Conservation (phyloP, 2,888 invertebrate genomes). For the Meteorus cinctellus region DNA sequence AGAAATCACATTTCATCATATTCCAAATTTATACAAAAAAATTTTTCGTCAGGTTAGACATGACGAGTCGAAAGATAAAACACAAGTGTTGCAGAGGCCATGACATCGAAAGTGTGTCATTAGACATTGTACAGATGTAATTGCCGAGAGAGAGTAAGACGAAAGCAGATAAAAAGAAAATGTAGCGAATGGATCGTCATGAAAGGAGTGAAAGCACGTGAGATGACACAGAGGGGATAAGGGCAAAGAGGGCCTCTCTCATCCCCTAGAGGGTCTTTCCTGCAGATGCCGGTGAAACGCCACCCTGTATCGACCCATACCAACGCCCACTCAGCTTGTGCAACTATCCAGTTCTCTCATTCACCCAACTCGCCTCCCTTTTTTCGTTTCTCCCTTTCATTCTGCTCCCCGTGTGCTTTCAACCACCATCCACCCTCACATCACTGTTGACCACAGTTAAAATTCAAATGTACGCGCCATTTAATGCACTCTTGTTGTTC, state of each 20-base stretch:
- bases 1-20: not conserved
- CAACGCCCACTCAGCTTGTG: conserved; percentile 62
- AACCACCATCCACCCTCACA: not conserved
- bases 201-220: conserved; percentile 37
- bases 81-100: not conserved
- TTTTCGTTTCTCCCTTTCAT: not conserved
- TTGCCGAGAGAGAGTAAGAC: conserved; percentile 33
- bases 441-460: not conserved
- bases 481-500: not conserved
- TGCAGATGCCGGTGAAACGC: conserved; percentile 58
- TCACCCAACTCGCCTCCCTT: not conserved
- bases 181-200: conserved; percentile 26
- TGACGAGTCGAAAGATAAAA: conserved; percentile 3
- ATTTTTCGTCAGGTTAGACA: not conserved
- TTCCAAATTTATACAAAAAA: not conserved
- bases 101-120: conserved; percentile 20
- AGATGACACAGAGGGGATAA: not conserved
- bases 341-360: conserved; percentile 16
- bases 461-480: conserved; percentile 15
- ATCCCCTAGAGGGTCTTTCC: conserved; percentile 55
- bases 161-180: not conserved
- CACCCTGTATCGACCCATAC: conserved; percentile 68
- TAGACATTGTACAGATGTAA: conserved; percentile 27
- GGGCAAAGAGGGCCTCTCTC: conserved; percentile 31
- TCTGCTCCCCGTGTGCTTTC: not conserved